phyloP scores from a whole-genome alignment of 2,797 vertebrate species.

The Cossypha heuglini region DNA sequence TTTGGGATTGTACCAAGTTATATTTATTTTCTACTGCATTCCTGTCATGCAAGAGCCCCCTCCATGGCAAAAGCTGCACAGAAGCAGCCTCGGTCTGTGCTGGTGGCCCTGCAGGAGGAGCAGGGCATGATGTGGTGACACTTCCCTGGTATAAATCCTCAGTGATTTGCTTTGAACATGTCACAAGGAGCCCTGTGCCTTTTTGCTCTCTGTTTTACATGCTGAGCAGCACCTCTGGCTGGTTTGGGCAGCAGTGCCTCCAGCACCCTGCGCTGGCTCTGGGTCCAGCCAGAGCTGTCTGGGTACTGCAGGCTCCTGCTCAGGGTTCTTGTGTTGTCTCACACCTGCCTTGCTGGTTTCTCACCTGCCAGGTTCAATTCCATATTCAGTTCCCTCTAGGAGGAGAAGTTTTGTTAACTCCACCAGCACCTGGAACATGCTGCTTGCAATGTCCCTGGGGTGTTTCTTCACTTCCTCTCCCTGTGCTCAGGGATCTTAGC shows the following conservation, averaged over 20 bases:
- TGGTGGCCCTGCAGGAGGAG: neutral
- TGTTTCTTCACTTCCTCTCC: neutral
- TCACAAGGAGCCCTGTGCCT: neutral
- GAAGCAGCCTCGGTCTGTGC: neutral
- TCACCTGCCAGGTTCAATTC: neutral
- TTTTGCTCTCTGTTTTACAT: neutral
- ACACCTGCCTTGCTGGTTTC: neutral
- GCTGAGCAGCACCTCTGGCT: neutral
- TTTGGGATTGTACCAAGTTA: neutral
- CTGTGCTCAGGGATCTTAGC: neutral
- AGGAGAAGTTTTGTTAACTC: neutral
- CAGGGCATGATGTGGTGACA: neutral
- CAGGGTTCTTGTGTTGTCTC: neutral
- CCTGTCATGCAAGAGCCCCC: neutral
- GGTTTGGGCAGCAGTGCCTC: neutral
- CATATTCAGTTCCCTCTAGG: accelerated
- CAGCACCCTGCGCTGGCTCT: neutral
- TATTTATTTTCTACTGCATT: neutral
- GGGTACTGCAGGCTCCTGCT: neutral
- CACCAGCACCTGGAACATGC: accelerated
- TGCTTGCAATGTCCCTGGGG: neutral
- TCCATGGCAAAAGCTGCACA: neutral
- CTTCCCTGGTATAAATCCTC: neutral
- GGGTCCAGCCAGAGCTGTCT: neutral
- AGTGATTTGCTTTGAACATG: neutral